phyloP scores from a whole-genome alignment of 2,797 vertebrate genomes.

The Clarias pachynema region DNA sequence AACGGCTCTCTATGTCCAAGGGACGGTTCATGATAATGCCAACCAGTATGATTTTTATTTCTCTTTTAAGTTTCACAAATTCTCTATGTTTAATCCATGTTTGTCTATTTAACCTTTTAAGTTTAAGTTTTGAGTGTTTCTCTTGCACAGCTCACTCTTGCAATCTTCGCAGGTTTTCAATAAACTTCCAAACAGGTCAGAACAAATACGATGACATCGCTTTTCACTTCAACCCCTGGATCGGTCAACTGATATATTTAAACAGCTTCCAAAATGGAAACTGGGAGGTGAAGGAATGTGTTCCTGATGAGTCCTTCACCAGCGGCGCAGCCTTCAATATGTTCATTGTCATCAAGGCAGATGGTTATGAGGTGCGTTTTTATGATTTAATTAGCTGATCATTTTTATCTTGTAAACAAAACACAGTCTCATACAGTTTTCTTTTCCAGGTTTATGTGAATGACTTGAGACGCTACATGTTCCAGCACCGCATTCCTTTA shows the following conservation, averaged over 20 bases:
- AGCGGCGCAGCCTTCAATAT: conserved; percentile 28
- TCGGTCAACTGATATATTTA: background rate
- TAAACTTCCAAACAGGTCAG: conserved; percentile 38
- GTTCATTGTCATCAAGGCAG: background rate
- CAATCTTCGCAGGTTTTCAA: conserved; percentile 30
- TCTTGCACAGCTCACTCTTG: background rate
- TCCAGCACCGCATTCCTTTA: conserved; percentile 35
- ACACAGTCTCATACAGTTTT: background rate
- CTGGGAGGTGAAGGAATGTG: conserved; percentile 16
- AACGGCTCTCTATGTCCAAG: conserved; percentile 21
- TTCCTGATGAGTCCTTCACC: background rate
- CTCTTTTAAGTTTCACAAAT: background rate
- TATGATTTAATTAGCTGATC: background rate
- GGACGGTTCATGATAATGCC: conserved; percentile 24
- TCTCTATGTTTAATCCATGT: background rate
- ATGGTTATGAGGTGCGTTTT: conserved; percentile 31
- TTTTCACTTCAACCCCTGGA: conserved; percentile 31
- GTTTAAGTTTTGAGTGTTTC: background rate
- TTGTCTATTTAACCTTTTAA: background rate
- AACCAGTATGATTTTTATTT: conserved; percentile 13
- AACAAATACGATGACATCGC: conserved; percentile 35
- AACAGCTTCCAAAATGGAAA: conserved; percentile 26
- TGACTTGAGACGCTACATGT: conserved; percentile 3
- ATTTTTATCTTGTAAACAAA: background rate
- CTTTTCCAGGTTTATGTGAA: conserved; percentile 36